A percentile compares a stretch with the other conserved stretches of the same genome.
Conservation (phyloP, 2,797 vertebrate species). For the Eidolon dupreanum region DNA sequence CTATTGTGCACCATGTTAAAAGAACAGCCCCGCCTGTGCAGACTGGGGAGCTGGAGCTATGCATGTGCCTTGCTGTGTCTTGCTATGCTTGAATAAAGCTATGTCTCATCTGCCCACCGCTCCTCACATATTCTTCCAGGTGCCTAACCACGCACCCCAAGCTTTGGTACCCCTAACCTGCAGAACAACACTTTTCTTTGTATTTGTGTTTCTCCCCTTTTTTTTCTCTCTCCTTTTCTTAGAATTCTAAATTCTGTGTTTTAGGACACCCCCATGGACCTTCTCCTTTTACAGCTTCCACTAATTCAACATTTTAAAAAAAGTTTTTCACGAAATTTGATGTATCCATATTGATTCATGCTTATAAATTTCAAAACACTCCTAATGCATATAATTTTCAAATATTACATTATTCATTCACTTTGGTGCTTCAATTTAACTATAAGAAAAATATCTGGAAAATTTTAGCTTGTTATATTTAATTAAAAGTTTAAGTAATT, state of each 20-base stretch:
- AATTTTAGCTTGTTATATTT: background rate
- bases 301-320: background rate
- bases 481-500: constrained; percentile 15
- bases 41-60: no score
- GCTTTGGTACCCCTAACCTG: no score
- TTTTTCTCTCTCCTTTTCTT: background rate
- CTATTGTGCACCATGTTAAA: no score
- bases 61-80: no score
- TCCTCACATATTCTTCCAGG: no score
- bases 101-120: no score
- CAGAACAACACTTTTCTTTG: background rate
- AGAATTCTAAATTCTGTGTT: background rate
- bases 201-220: background rate
- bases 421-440: background rate
- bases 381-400: background rate
- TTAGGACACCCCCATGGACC: background rate
- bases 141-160: no score
- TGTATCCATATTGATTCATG: background rate
- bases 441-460: background rate
- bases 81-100: no score
- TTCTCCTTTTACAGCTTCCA: background rate
- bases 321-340: background rate
- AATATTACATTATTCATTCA: background rate
- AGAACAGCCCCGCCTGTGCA: no score
- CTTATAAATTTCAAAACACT: constrained; percentile 15